Percentiles rank a stretch among this genome's conserved stretches.
These are phyloP conservation scores for Ceryle rudis DNA, from an alignment of 2,797 vertebrate genomes.

Conservation along the genomic window DNA sequence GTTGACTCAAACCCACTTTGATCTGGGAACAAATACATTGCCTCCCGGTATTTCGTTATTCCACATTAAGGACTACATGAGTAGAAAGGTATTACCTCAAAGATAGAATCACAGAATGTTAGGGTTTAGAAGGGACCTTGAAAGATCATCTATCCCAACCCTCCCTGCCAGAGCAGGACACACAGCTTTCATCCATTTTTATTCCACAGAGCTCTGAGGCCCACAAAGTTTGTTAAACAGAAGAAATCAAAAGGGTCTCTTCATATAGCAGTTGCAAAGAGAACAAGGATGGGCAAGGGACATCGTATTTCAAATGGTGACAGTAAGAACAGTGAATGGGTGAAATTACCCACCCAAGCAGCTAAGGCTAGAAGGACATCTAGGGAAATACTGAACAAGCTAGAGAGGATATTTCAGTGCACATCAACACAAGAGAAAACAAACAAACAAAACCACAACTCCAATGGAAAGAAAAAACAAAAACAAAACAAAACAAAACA, in stretches of 20 bases:
- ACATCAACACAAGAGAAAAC: slow-evolving; percentile 9
- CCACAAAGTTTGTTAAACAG: neutral
- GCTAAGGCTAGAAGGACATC: neutral
- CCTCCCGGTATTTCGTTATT: neutral
- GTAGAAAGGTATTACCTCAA: neutral
- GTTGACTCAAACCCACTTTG: neutral
- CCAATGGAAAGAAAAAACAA: neutral
- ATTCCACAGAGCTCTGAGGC: neutral
- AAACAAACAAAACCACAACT: neutral
- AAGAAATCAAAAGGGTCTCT: neutral
- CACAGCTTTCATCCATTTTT: neutral
- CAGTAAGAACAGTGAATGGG: neutral
- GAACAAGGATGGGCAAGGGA: neutral
- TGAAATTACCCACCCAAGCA: neutral
- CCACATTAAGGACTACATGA: neutral
- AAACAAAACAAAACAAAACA: neutral
- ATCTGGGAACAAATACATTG: neutral
- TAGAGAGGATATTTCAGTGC: slow-evolving; percentile 22
- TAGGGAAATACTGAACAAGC: slow-evolving; percentile 22
- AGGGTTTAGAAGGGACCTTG: too few relatives aligned
- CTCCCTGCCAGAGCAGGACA: neutral
- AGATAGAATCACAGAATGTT: neutral
- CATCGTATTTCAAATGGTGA: neutral
- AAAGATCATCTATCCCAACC: too few relatives aligned
- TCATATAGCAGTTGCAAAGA: neutral